phyloP scores from a whole-genome alignment of 2,888 invertebrate genomes.

The Metallyticus violacea region DNA sequence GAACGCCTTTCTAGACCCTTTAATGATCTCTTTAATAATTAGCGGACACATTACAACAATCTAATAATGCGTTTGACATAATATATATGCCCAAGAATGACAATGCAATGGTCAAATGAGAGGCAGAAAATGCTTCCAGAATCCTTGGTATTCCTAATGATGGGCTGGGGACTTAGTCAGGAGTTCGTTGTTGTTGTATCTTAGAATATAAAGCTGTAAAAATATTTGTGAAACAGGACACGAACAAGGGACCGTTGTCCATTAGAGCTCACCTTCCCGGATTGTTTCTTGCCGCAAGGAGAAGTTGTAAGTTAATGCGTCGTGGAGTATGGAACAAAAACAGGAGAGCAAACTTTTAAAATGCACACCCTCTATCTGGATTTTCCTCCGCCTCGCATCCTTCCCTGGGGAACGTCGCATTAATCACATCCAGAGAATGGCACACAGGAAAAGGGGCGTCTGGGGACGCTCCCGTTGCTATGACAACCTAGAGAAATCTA shows the following conservation, averaged over 20 bases:
- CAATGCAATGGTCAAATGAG: no score
- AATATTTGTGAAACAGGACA: neutral
- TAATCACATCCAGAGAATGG: conserved; percentile 48
- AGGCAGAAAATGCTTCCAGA: no score
- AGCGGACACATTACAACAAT: no score
- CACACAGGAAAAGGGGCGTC: conserved; percentile 41
- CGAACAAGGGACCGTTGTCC: neutral
- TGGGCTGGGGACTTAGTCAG: no score
- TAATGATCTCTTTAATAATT: no score
- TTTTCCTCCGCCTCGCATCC: conserved; percentile 30
- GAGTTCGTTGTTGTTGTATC: no score
- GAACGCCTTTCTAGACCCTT: no score
- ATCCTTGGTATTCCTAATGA: no score
- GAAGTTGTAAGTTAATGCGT: neutral
- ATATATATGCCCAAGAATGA: no score
- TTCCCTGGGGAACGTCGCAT: conserved; percentile 47
- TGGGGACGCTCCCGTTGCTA: conserved; percentile 40
- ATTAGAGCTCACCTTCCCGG: neutral
- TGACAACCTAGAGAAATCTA: conserved; percentile 41
- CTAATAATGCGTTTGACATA: no score
- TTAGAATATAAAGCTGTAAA: no score
- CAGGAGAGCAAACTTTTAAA: conserved; percentile 5
- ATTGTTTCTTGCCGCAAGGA: neutral
- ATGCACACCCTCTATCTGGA: conserved; percentile 16
- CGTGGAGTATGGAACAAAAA: neutral